These are phyloP conservation scores for Sigmodon hispidus DNA, from an alignment of 2,113 vertebrate genomes.

Conservation along the genomic window DNA sequence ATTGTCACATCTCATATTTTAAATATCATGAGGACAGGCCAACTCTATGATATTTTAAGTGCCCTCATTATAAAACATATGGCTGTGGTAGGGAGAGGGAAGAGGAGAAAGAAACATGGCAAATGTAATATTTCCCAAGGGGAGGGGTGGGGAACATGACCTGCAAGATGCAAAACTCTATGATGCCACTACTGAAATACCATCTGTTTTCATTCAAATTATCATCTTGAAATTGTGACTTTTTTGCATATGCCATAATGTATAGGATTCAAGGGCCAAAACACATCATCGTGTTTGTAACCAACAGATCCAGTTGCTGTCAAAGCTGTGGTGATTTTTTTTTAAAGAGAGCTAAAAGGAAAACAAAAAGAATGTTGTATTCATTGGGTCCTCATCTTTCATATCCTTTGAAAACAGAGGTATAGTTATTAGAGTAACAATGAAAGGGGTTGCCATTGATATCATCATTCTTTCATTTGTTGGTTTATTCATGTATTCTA, in stretches of 20 bases:
- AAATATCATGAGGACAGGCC: constrained; percentile 54
- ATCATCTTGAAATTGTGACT: constrained; percentile 68
- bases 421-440: background rate
- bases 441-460: background rate
- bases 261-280: constrained; percentile 50
- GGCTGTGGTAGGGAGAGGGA: constrained; percentile 58
- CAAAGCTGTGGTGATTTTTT: constrained; percentile 66
- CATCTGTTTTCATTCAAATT: constrained; percentile 76
- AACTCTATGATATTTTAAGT: constrained; percentile 60
- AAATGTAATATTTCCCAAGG: constrained; percentile 58
- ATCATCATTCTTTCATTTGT: background rate
- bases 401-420: background rate
- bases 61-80: constrained; percentile 69
- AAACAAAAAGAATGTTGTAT: background rate
- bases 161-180: constrained; percentile 54
- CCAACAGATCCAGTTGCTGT: constrained; percentile 58
- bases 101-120: constrained; percentile 45
- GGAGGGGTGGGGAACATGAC: constrained; percentile 40
- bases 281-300: constrained; percentile 62
- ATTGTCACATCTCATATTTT: constrained; percentile 65
- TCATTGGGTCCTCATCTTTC: background rate
- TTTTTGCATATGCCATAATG: constrained; percentile 56
- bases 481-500: background rate
- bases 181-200: constrained; percentile 33
- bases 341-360: background rate